A percentile compares a stretch with the other conserved stretches of the same genome.
Evolutionary conservation across 2,113 vertebrate species (phyloP).

Genomic region (Climacteris rufus): DNA sequence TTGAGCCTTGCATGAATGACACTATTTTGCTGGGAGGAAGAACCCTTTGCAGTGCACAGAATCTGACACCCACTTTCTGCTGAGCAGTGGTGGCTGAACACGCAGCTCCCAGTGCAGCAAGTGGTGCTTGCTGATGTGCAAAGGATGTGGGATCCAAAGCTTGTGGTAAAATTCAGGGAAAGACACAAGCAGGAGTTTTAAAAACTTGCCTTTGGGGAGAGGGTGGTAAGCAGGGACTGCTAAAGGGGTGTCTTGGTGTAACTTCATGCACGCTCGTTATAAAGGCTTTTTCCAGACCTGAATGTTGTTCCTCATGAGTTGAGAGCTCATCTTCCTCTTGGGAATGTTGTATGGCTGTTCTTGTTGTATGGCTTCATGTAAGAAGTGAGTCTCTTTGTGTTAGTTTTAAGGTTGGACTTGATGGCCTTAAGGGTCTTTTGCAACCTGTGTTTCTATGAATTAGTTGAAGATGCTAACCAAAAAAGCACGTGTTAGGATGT

Average conservation of each 20-base stretch:
- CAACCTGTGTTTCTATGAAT: neutral
- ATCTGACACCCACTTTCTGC: neutral
- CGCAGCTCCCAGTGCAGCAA: neutral
- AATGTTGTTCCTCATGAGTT: neutral
- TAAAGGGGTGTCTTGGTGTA: neutral
- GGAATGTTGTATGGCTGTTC: neutral
- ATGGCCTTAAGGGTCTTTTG: neutral
- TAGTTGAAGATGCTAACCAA: neutral
- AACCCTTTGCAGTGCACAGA: neutral
- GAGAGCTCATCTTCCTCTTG: neutral
- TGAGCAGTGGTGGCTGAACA: neutral
- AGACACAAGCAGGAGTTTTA: neutral
- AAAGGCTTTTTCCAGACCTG: neutral
- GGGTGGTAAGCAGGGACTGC: neutral
- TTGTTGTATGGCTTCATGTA: neutral
- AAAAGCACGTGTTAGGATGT: accelerated
- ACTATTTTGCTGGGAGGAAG: neutral
- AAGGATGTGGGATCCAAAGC: neutral
- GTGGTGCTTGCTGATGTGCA: neutral
- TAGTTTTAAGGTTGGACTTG: neutral
- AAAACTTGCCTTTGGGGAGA: neutral
- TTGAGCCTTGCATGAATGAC: neutral
- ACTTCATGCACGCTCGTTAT: neutral
- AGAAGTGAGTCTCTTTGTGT: neutral
- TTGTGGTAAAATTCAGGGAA: neutral